phyloP scores from a whole-genome alignment of 92 coral and sea anemone species.

The Umimayanthus chanpuru region DNA sequence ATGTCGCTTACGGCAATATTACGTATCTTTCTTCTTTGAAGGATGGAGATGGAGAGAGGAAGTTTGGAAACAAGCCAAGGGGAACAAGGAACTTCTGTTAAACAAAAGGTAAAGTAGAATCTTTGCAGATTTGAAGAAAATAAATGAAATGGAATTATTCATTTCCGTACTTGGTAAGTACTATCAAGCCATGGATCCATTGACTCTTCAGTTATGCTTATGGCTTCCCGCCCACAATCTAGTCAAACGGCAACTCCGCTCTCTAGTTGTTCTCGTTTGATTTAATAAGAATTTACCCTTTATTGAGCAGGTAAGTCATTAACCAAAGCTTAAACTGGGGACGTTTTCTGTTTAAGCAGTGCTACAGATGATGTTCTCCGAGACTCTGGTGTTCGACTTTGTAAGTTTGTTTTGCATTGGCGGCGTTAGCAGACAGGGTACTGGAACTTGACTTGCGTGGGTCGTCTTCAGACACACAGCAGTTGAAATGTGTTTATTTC shows the following conservation, averaged over 20 bases:
- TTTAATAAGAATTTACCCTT: not conserved
- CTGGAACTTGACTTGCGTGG: not conserved
- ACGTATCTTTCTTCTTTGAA: slow-evolving; percentile 2
- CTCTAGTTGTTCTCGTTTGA: not conserved
- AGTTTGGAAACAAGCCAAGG: slow-evolving; percentile 23
- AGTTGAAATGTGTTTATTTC: slow-evolving; percentile 5
- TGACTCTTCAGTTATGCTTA: not conserved
- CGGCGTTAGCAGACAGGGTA: not conserved
- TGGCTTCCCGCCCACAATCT: slow-evolving; percentile 40
- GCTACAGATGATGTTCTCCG: not conserved
- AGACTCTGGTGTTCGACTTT: not conserved
- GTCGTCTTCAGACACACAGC: not conserved
- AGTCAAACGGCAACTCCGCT: not conserved
- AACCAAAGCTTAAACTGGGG: not conserved
- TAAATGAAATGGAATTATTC: not conserved
- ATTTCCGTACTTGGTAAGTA: not conserved
- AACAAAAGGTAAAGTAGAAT: slow-evolving; percentile 43
- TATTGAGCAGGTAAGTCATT: not conserved
- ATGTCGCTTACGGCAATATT: slow-evolving; percentile 14
- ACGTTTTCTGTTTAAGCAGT: not conserved
- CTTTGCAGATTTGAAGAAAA: slow-evolving; percentile 7
- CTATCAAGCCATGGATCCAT: not conserved
- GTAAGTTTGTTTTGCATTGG: not conserved
- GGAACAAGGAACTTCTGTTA: slow-evolving; percentile 21
- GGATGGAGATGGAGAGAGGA: slow-evolving; percentile 32